Conservation (phyloP, 2,888 invertebrate genomes). For the Nomada fabriciana region DNA sequence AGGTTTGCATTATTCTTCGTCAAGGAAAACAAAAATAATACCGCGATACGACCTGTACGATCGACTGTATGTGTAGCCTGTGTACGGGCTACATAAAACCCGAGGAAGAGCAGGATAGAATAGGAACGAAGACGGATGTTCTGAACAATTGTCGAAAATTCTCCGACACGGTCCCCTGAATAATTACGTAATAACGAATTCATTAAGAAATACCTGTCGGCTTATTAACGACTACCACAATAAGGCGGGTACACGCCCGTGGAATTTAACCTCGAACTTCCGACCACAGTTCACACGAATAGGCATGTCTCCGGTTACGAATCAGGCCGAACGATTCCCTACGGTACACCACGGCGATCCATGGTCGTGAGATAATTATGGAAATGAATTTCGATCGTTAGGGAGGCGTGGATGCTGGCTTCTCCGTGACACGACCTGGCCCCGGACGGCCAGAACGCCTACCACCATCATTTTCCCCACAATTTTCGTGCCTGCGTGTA, state of each 20-base stretch:
- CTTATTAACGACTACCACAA: conserved; percentile 42
- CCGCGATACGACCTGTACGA: no score
- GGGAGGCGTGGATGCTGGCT: conserved; percentile 75
- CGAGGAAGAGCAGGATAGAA: background rate
- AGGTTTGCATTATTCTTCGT: no score
- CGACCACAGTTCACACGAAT: conserved; percentile 60
- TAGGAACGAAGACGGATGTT: background rate
- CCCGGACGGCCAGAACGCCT: conserved; percentile 57
- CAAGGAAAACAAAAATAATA: no score
- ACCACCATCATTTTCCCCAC: conserved; percentile 65
- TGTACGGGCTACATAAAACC: no score
- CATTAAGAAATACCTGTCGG: conserved; percentile 20
- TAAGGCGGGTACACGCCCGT: conserved; percentile 7
- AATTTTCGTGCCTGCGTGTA: conserved; percentile 73
- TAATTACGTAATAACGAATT: conserved; percentile 21
- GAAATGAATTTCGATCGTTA: conserved; percentile 81
- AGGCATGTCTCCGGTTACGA: conserved; percentile 41
- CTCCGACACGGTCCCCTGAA: background rate
- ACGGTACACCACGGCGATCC: conserved; percentile 46
- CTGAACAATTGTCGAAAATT: conserved; percentile 15
- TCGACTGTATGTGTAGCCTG: no score
- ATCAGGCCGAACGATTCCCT: conserved; percentile 58
- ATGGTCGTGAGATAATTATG: conserved; percentile 77
- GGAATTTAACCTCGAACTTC: conserved; percentile 60
- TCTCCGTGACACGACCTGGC: conserved; percentile 73